Evolutionary conservation across 2,888 invertebrate genomes (phyloP).

Genomic region (Oasisia sp.): DNA sequence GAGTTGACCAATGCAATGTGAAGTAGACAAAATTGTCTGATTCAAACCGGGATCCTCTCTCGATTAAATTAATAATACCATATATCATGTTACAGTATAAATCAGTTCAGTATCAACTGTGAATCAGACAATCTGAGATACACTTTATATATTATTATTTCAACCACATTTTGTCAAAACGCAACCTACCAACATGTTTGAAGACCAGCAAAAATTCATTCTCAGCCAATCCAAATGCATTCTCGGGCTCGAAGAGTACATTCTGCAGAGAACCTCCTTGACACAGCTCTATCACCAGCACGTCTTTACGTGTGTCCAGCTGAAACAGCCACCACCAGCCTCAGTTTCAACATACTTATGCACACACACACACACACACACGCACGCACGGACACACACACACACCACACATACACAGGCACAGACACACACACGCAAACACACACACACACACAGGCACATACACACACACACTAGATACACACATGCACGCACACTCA

Average conservation of each 20-base stretch:
- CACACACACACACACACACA: too few relatives aligned
- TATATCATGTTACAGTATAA: background rate
- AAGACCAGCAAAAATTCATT: background rate
- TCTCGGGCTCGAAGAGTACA: background rate
- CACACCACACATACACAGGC: too few relatives aligned
- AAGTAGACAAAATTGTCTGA: too few relatives aligned
- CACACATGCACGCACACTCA: too few relatives aligned
- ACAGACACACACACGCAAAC: too few relatives aligned
- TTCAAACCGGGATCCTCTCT: too few relatives aligned
- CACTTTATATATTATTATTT: background rate
- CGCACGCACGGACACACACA: too few relatives aligned
- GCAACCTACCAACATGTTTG: background rate
- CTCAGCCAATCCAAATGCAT: background rate
- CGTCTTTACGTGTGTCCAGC: background rate
- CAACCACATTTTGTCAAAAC: background rate
- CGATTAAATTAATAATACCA: background rate
- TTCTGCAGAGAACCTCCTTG: background rate
- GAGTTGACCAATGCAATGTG: too few relatives aligned
- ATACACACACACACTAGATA: too few relatives aligned
- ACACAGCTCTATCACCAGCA: background rate
- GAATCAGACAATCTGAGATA: background rate
- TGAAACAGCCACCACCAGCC: background rate
- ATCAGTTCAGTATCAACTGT: background rate
- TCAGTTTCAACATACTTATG: too few relatives aligned
- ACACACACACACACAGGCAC: too few relatives aligned